Conservation (phyloP, 2,888 invertebrate genomes). For the Darwinula stevensoni region DNA sequence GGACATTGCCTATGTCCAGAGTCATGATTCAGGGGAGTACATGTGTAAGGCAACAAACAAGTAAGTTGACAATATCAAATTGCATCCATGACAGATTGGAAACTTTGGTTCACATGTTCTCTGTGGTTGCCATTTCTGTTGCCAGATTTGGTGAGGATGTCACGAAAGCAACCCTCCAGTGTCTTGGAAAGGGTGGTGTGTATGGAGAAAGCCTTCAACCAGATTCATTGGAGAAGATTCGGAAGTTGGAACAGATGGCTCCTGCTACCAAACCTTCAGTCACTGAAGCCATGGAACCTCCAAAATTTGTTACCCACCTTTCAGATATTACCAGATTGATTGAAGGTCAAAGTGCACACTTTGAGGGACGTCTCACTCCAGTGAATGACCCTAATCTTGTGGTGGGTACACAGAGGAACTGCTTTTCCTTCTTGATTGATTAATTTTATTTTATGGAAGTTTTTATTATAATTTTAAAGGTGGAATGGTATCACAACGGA, state of each 20-base stretch:
- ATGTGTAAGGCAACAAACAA: constrained; percentile 71
- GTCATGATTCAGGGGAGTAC: constrained; percentile 74
- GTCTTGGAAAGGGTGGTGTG: constrained; percentile 51
- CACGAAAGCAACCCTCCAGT: constrained; percentile 52
- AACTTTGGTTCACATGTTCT: neutral
- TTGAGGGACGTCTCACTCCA: constrained; percentile 63
- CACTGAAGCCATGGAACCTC: constrained; percentile 34
- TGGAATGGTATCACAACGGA: constrained; percentile 85
- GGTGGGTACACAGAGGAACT: constrained; percentile 19
- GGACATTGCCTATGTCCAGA: constrained; percentile 76
- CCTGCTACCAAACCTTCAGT: neutral
- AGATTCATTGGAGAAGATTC: constrained; percentile 56
- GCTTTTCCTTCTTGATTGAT: too few relatives aligned
- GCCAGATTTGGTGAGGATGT: constrained; percentile 46
- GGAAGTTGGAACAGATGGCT: constrained; percentile 40
- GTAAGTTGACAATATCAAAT: constrained; percentile 14
- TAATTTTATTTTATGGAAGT: too few relatives aligned
- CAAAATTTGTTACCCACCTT: constrained; percentile 66
- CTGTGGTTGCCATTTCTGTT: neutral
- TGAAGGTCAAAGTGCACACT: constrained; percentile 74
- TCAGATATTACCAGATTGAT: constrained; percentile 49
- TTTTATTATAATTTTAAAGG: too few relatives aligned
- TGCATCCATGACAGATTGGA: too few relatives aligned
- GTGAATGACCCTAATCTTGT: constrained; percentile 76
- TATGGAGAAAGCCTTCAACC: constrained; percentile 69